Conservation (phyloP, 2,888 invertebrate species). For the Agonopterix heracliana region DNA sequence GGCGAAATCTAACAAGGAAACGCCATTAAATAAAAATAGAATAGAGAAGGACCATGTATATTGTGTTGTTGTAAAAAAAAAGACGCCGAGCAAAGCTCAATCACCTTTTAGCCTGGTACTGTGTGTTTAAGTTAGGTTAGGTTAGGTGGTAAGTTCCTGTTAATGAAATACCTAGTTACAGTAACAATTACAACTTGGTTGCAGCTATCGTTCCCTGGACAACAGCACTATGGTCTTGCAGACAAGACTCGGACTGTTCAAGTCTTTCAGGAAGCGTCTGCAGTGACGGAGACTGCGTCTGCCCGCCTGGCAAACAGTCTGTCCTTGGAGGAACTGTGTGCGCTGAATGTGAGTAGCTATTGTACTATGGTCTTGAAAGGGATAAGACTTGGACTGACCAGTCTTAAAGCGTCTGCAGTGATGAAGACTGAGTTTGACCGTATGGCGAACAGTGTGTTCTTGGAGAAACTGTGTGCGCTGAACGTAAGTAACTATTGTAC, state of each 20-base stretch:
- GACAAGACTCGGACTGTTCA: constrained; percentile 34
- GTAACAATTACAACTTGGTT: too few relatives aligned
- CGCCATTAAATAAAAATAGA: too few relatives aligned
- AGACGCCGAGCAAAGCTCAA: too few relatives aligned
- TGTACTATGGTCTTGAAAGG: constrained; percentile 38
- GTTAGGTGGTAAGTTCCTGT: too few relatives aligned
- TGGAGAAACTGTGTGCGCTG: constrained; percentile 33
- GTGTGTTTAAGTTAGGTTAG: too few relatives aligned
- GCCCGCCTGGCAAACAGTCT: constrained; percentile 29
- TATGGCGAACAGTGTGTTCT: constrained; percentile 29
- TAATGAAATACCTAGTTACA: too few relatives aligned
- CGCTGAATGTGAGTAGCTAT: constrained; percentile 30
- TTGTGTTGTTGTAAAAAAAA: too few relatives aligned
- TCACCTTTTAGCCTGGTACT: too few relatives aligned
- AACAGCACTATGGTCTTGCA: constrained; percentile 38
- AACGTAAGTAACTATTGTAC: constrained; percentile 28
- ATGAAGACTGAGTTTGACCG: constrained; percentile 35
- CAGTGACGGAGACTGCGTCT: constrained; percentile 30
- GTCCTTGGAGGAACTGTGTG: constrained; percentile 36
- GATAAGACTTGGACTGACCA: constrained; percentile 34
- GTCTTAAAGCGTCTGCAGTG: constrained; percentile 35
- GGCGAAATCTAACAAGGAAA: too few relatives aligned
- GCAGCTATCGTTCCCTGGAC: too few relatives aligned
- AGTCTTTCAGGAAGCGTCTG: constrained; percentile 39
- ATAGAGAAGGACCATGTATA: too few relatives aligned